Evolutionary conservation across 1,140 invertebrate species (phyloP), one percentile per base, ranked within the genome.

Genomic region (Drosophila baimaii): DNA sequence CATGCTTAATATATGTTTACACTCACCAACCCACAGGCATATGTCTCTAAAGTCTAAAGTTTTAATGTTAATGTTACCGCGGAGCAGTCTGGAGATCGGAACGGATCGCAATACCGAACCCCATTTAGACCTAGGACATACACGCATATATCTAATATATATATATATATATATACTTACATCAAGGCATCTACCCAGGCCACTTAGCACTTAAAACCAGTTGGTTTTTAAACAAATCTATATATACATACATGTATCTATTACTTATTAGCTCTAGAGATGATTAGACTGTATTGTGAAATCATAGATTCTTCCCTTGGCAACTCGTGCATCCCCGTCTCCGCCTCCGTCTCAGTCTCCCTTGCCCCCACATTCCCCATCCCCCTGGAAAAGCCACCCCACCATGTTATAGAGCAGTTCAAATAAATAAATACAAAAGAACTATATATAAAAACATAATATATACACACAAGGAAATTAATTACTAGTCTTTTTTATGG

Each of bases 261-360:
- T 58, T 65, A 55, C 47, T 77, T 62, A 55, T 55, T 85, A 72
- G 84, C 44, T 68, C 43, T 82, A 82, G 79, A 82, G 58, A 85
- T 65, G 49, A 49, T 77, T 85, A 82, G 83, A 83, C 82, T 86
- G 82, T 86, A 79, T 79, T 64, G 78, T 63, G 63, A 79, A 82
- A 83, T 82, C 66, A 79, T 78, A 88, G 83, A 75, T 71, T 83
- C 83, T 86, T 77, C 66, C 79, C 51, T 23, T n/a, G 51, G 51
- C 58, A 41, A 39, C 43, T 49, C 23, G n/a, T 12, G 19, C 21
- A 13, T 5, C 8, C 23, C 55, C 35, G 3, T 29, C 25, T 4
- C 23, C 46, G 19, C 19, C n/a, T 59, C 55, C 39, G 27, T 35
- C 29, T 13, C 29, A 3, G 12, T 33, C 37, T n/a, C 31, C 46